These are phyloP conservation scores for Drosophila borborema DNA, from an alignment of 2,888 invertebrate genomes.

Conservation along the genomic window DNA sequence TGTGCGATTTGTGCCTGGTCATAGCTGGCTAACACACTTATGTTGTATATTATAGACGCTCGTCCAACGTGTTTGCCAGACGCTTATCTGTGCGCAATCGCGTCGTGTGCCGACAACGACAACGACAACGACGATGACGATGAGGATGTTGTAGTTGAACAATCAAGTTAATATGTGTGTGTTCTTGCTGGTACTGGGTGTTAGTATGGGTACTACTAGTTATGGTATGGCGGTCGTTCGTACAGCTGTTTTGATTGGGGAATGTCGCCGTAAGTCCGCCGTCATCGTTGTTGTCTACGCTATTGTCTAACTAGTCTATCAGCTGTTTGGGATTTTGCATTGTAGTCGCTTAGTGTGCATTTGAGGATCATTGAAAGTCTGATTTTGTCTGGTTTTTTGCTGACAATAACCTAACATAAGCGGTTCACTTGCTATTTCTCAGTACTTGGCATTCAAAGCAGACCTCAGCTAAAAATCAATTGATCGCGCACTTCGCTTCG, in stretches of 20 bases:
- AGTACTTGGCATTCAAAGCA: constrained; percentile 5
- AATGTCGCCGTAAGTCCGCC: not conserved
- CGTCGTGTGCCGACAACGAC: constrained; percentile 21
- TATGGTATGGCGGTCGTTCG: not conserved
- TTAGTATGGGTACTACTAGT: constrained; percentile 1
- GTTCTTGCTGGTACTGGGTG: not conserved
- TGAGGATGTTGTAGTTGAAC: constrained; percentile 1
- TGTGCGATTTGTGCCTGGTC: constrained; percentile 4
- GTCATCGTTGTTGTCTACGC: constrained; percentile 7
- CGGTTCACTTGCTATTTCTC: constrained; percentile 16
- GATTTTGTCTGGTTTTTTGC: constrained; percentile 25
- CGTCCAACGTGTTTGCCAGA: constrained; percentile 35
- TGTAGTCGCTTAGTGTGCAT: constrained; percentile 4
- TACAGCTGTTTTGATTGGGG: constrained; percentile 26
- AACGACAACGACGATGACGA: constrained; percentile 1
- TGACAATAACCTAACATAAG: constrained; percentile 17
- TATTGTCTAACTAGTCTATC: constrained; percentile 25
- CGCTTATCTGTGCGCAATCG: constrained; percentile 38
- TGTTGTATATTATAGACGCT: constrained; percentile 8
- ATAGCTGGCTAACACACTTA: not conserved
- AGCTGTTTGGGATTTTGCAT: constrained; percentile 26
- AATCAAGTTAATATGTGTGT: not conserved
- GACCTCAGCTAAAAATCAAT: constrained; percentile 6
- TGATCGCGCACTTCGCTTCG: constrained; percentile 18
- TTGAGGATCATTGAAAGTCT: constrained; percentile 22